Base-by-base conservation (phyloP, 2,888 invertebrate species). In the Luperina testacea region DNA sequence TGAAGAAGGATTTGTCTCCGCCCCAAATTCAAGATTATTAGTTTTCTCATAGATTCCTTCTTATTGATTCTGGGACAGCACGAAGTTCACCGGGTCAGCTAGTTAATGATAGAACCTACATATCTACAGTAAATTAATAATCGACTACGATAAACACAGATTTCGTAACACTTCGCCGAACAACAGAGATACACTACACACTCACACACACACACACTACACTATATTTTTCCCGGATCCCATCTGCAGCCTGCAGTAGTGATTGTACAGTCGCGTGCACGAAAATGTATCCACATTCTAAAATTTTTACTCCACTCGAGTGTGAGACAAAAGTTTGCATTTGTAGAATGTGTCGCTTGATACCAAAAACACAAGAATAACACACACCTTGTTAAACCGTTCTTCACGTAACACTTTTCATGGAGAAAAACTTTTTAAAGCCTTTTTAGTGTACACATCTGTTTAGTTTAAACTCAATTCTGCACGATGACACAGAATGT, bases 211-310 rank as follows among this genome's bases (percentile, higher is more conserved):
- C 13, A 13, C 13, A 13, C 48, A 48, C 13, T 48, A 77, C 48
- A 65, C 59, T 72, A 85, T 74, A 85, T 85, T 82, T 85, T 86
- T 72, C 71, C 73, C 48, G 8, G 63, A 65, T 72, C 32, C 63
- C 73, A 68, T 69, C 61, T 77, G 63, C 59, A 32, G 68, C 45
- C 61, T 13, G 27, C 67, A 59, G 48, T 70, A 42, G 63, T n/a
- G 73, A 72, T 48, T 74, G 71, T 83, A 83, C 71, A 82, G n/a
- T 32, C 24, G 24, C 65, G 71, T 61, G 63, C 82, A 85, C 20
- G 2, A 59, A 82, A 74, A 65, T 51, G 3, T 57, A 72, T n/a
- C 27, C 9, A 3, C 24, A 4, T 7, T n/a, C 0, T 15, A 24
- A 63, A n/a, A 24, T 57, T 17, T 11, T 2, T 53, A 61, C 20